These are phyloP conservation scores for Emmelina monodactyla DNA, from an alignment of 2,888 invertebrate genomes.

Conservation along the genomic window DNA sequence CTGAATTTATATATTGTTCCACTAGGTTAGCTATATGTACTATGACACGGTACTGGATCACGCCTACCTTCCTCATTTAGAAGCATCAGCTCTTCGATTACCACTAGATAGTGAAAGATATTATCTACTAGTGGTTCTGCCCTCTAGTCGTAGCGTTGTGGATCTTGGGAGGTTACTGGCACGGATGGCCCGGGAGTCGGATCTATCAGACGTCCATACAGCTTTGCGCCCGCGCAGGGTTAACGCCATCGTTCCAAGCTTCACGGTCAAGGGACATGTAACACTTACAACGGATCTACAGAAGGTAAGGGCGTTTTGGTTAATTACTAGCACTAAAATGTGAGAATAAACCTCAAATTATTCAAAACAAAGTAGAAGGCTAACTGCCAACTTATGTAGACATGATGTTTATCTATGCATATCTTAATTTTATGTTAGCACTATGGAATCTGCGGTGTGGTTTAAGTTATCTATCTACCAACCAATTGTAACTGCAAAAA, in stretches of 20 bases:
- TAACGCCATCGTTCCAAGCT: constrained; percentile 80
- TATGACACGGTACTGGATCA: constrained; percentile 82
- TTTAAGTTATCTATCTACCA: too few relatives aligned
- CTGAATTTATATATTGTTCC: too few relatives aligned
- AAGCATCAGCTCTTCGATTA: constrained; percentile 76
- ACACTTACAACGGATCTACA: constrained; percentile 82
- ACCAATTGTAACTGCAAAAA: too few relatives aligned
- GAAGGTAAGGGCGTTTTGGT: constrained; percentile 64
- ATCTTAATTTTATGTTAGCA: too few relatives aligned
- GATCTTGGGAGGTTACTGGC: constrained; percentile 70
- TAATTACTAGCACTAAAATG: too few relatives aligned
- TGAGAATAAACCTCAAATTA: too few relatives aligned
- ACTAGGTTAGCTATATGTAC: constrained; percentile 74
- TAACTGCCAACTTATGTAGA: too few relatives aligned
- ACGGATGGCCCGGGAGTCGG: constrained; percentile 68
- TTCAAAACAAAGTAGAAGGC: too few relatives aligned
- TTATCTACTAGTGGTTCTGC: constrained; percentile 77
- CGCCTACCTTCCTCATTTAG: constrained; percentile 74
- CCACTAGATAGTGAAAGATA: constrained; percentile 83
- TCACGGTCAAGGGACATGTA: constrained; percentile 80
- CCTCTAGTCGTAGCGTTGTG: constrained; percentile 68
- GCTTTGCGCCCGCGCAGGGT: constrained; percentile 76
- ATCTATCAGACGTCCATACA: constrained; percentile 72
- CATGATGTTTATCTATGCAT: too few relatives aligned
- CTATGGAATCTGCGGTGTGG: too few relatives aligned